phyloP scores from a whole-genome alignment of 2,113 vertebrate species.

The Misgurnus anguillicaudatus region DNA sequence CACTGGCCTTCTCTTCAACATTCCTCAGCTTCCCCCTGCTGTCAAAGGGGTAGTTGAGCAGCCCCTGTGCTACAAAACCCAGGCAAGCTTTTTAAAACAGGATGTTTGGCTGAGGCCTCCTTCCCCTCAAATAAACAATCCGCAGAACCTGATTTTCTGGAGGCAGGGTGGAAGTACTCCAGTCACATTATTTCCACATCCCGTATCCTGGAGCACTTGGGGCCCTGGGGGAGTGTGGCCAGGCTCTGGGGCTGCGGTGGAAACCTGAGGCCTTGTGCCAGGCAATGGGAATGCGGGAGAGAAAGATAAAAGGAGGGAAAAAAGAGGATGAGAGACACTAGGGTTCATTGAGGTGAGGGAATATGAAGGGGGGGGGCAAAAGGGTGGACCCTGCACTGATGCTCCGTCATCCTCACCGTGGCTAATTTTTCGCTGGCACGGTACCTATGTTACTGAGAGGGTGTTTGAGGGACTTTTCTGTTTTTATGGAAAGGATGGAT shows the following conservation, averaged over 20 bases:
- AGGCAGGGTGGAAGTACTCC: constrained; percentile 79
- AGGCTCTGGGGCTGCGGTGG: constrained; percentile 64
- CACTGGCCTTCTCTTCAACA: constrained; percentile 74
- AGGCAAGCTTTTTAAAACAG: constrained; percentile 84
- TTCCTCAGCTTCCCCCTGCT: constrained; percentile 66
- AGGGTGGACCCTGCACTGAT: constrained; percentile 47
- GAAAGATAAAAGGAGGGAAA: constrained; percentile 55
- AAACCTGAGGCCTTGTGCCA: constrained; percentile 73
- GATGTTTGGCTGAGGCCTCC: constrained; percentile 88
- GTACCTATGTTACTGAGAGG: not conserved
- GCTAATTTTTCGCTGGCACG: constrained; percentile 26
- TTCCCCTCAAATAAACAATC: constrained; percentile 93
- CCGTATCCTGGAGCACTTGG: constrained; percentile 71
- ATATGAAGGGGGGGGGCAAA: constrained; percentile 41
- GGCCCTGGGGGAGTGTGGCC: constrained; percentile 66
- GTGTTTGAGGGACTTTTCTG: not conserved
- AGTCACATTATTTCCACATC: constrained; percentile 77
- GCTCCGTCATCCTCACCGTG: constrained; percentile 31
- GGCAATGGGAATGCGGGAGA: constrained; percentile 28
- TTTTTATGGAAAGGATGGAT: constrained; percentile 14
- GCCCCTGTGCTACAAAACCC: constrained; percentile 70
- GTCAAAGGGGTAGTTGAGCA: constrained; percentile 74
- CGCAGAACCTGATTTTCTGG: constrained; percentile 82
- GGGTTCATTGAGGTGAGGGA: constrained; percentile 50
- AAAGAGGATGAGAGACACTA: constrained; percentile 55